These are phyloP conservation scores for Ips typographus DNA, from an alignment of 1,140 invertebrate genomes.

Conservation along the genomic window DNA sequence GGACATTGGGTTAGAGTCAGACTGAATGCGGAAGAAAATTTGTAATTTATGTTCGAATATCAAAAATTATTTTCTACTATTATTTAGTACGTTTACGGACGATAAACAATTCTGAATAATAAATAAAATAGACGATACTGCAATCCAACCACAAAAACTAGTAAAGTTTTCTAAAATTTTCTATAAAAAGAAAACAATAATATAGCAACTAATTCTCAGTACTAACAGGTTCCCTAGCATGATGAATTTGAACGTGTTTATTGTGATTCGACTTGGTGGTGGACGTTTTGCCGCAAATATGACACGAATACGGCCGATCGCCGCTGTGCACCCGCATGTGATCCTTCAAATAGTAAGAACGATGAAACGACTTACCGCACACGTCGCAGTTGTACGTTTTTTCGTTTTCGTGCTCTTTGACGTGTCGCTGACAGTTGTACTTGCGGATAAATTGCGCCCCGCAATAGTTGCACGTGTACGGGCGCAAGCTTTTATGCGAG, in stretches of 20 bases:
- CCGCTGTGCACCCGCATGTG: conserved; percentile 84
- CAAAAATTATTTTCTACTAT: too few species aligned
- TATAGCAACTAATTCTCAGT: conserved; percentile 68
- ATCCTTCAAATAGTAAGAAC: conserved; percentile 84
- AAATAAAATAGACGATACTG: too few species aligned
- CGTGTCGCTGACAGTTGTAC: conserved; percentile 88
- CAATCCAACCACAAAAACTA: too few species aligned
- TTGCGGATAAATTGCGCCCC: conserved; percentile 91
- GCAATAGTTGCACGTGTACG: conserved; percentile 90
- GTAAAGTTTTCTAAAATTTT: too few species aligned
- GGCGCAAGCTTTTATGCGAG: conserved; percentile 75
- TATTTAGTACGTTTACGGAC: too few species aligned
- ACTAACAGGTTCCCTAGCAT: conserved; percentile 79
- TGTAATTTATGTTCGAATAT: too few species aligned
- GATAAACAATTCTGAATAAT: too few species aligned
- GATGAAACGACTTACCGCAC: conserved; percentile 83
- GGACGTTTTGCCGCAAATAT: conserved; percentile 83
- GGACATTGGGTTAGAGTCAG: too few species aligned
- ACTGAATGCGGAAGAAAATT: too few species aligned
- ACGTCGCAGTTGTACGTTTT: conserved; percentile 87
- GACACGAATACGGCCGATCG: conserved; percentile 78
- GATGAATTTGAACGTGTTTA: conserved; percentile 84
- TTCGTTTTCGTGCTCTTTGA: conserved; percentile 84
- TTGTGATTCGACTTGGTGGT: conserved; percentile 87
- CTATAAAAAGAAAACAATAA: background rate